These are phyloP conservation scores for Spilogale gracilis DNA, from an alignment of 2,113 vertebrate species.

Conservation along the genomic window DNA sequence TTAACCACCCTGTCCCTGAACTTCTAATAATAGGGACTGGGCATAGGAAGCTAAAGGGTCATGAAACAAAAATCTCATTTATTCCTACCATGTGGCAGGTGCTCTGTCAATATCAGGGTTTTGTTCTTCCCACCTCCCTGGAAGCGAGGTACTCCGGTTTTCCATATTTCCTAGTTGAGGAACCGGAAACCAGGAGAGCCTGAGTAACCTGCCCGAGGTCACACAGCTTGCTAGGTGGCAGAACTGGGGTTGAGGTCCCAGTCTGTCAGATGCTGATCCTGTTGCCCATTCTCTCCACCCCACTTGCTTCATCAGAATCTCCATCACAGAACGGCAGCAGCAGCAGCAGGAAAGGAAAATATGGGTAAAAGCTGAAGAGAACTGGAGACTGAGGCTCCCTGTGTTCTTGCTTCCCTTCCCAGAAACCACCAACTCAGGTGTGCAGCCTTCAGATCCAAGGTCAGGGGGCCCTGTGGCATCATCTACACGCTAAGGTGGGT, in stretches of 20 bases:
- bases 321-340: background rate
- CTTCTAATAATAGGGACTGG: background rate
- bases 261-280: background rate
- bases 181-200: slow-evolving; percentile 3
- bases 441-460: background rate
- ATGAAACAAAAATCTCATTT: background rate
- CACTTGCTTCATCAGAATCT: background rate
- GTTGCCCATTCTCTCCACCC: background rate
- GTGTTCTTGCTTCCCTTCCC: background rate
- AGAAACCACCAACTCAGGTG: background rate
- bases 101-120: background rate
- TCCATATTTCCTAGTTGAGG: background rate
- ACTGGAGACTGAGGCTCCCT: background rate
- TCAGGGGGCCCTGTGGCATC: fast-evolving
- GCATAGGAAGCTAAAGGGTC: background rate
- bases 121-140: background rate
- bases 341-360: background rate
- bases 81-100: background rate
- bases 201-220: background rate
- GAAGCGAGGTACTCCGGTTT: background rate
- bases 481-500: background rate
- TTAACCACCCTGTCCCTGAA: background rate
- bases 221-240: background rate
- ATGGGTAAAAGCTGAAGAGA: background rate
- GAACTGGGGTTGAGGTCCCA: background rate